Evolutionary conservation across 2,888 invertebrate genomes (phyloP).

Genomic region (Ypsolopha scabrella): DNA sequence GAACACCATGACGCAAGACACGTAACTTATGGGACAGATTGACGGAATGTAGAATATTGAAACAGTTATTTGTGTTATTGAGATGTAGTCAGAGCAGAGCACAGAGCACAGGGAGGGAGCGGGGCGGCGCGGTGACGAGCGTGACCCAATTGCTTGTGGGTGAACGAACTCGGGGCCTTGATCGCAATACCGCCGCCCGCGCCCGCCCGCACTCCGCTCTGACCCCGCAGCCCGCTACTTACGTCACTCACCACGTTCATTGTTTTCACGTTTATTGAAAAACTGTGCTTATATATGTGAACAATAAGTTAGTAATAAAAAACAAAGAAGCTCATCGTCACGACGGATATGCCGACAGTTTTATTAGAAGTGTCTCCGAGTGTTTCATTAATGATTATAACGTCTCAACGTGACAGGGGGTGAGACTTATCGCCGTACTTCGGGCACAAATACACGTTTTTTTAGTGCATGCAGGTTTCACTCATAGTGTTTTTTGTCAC

Average conservation of each 20-base stretch:
- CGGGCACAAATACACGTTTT: too few relatives aligned
- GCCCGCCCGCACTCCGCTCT: slow-evolving; percentile 15
- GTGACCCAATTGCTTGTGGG: slow-evolving; percentile 60
- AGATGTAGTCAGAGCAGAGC: slow-evolving; percentile 27
- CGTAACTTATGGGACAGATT: background rate
- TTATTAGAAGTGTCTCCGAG: too few relatives aligned
- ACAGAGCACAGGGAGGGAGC: slow-evolving; percentile 22
- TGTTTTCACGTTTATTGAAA: slow-evolving; percentile 1
- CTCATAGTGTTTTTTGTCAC: too few relatives aligned
- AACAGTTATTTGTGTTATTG: slow-evolving; percentile 57
- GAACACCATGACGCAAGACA: too few relatives aligned
- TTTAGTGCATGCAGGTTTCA: too few relatives aligned
- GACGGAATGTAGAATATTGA: slow-evolving; percentile 21
- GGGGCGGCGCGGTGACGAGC: slow-evolving; percentile 19
- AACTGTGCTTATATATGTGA: background rate
- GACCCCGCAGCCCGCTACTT: slow-evolving; percentile 15
- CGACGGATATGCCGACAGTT: too few relatives aligned
- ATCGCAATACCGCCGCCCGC: slow-evolving; percentile 57
- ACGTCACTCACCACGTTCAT: slow-evolving; percentile 26
- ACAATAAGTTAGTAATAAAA: background rate
- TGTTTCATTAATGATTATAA: too few relatives aligned
- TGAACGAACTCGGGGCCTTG: slow-evolving; percentile 68
- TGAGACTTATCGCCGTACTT: too few relatives aligned
- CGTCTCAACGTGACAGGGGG: too few relatives aligned
- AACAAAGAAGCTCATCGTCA: background rate